Evolutionary conservation across 23 tunicate genomes (phyloP), one percentile per base, ranked within the genome.

Genomic region (Styela clava): DNA sequence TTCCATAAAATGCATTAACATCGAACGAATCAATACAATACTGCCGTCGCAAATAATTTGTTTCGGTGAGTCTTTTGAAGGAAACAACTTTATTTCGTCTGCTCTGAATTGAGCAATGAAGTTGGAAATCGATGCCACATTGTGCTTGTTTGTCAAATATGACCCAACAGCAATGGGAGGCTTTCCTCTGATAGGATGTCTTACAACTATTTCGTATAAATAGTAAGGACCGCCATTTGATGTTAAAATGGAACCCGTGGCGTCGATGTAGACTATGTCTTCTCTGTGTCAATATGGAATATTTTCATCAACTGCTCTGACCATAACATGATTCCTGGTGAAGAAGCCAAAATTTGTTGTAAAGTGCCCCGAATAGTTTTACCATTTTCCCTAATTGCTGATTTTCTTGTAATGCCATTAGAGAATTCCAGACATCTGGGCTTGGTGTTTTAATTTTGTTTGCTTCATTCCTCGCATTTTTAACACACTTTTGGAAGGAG

Each of bases 111-210:
- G 52, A 21, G n/a, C 19, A 21, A 74, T 52, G 32, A 74, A 74
- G 21, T 21, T 20, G 19, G 56, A 18, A 0, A 74, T 32, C 20
- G 62, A 24, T 20, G 62, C 18, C 21, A 33, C 1, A 30, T 74
- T 33, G 79, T 74, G 79, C 61, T 24, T 31, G 23, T 33, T 31
- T 18, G 34, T 74, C 0, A 74, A 23, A 23, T 24, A 74, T 0
- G 79, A 74, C 23, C 56, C 79, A 0, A 74, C n/a, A 18, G 79
- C 79, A 19, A 74, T 34, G n/a, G n/a, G n/a, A 74, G 79, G 24
- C 33, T 74, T 74, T 74, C 79, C 32, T 22, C 24, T 29, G n/a
- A 31, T 32, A 18, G 79, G 56, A 32, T 34, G 51, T 0, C 79
- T 21, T 22, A 56, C 52, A 19, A 34, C 52, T 19, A 74, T 74